Base-by-base conservation (phyloP, 2,113 vertebrate species). In the Bufo bufo region DNA sequence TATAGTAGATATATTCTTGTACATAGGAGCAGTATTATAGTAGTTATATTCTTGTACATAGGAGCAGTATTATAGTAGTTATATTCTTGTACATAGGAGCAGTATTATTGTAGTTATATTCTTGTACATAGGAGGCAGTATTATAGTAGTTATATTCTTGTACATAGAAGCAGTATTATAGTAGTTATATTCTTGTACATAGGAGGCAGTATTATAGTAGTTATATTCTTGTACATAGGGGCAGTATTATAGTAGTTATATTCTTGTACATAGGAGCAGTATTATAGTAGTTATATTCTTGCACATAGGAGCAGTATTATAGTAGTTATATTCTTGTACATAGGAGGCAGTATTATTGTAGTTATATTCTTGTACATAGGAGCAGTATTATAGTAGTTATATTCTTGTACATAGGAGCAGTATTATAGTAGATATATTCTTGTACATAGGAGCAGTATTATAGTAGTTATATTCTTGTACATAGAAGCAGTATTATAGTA, bases 101-200 rank as follows among this genome's bases (percentile, higher is more conserved):
- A 71, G 66, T 65, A 71, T 71, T 71, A 71, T 14, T 14, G 66
- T 71, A 11, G 2, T 66, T 66, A n/a, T 66, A 66, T 66, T 66
- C 65, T 23, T 66, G 65, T 66, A 66, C n/a, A 66, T 66, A 66
- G 65, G 65, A 11, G 20, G 20, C 14, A n/a, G 9, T 66, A 66
- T 66, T 23, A 66, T 66, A 66, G 65, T 66, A 66, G 65, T 66
- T 66, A 66, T 66, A 66, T 66, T 66, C 65, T 66, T 66, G 65
- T 66, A 66, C n/a, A 66, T 66, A 66, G 65, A 20, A 11, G 65
- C 65, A 66, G 65, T 66, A 66, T 66, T 66, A 66, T 66, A 66
- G 65, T 66, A 23, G n/a, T 23, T 66, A 66, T 66, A 66, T 66
- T 66, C 61, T 65, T 20, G 61, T 65, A 65, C 19, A 65, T 65